Base-by-base conservation (phyloP, 2,797 vertebrate genomes). In the Erpetoichthys calabaricus region DNA sequence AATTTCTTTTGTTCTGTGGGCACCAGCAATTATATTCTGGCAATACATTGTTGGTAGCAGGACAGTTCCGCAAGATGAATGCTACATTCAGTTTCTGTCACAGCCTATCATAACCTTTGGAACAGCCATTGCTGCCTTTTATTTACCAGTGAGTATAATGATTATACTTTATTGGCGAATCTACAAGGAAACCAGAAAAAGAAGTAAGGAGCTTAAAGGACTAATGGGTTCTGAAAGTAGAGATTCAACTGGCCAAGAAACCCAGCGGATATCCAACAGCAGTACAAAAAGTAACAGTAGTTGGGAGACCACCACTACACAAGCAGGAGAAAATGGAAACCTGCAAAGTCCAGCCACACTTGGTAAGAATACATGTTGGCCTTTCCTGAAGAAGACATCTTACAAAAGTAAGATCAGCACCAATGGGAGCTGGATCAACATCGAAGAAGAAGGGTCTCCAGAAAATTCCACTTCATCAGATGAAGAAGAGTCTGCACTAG, bases 81-180 rank as follows among this genome's bases (percentile, higher is more conserved):
- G 86, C 63, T 75, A 77, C 42, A 83, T 87, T 57, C 86, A 83
- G 9, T 88, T 88, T 63, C 67, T 86, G 43, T 78, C 76, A 2
- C 73, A 79, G 59, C 80, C 85, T 47, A 74, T 73, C 60, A 80
- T 86, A 62, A 85, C 83, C 6, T 85, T 83, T 3, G 81, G 83
- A 56, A 87, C 85, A 0, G 86, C 86, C 63, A 83, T 85, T 52
- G 84, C 85, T 0, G 86, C 86, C 54, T 88, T 88, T 70, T 88
- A 88, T 68, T 76, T 87, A 51, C 86, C 86, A 0, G 83, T 87
- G 60, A 81, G 78, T 1, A 85, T 88, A 60, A 88, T 88, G 85
- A 82, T 77, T 57, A 73, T 73, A 0, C 74, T 88, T 8, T 87
- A 87, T 67, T 87, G 83, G 80, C 77, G 75, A 50, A 82, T 87